These are phyloP conservation scores for Pachyuromys duprasi DNA, from an alignment of 2,797 vertebrate genomes.

Conservation along the genomic window DNA sequence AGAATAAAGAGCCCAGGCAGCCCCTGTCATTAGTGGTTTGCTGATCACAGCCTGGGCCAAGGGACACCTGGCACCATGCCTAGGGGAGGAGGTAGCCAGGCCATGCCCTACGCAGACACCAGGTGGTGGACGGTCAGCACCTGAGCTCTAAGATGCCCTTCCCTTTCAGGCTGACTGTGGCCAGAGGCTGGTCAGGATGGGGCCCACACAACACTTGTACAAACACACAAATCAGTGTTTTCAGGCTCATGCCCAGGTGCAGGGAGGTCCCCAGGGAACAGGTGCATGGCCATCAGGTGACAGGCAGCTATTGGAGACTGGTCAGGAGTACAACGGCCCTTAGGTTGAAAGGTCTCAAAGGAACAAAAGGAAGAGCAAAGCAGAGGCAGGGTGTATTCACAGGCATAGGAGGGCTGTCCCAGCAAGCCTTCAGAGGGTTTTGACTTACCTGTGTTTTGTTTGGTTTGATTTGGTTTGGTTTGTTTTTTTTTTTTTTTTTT, in stretches of 20 bases:
- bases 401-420: neutral
- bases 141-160: neutral
- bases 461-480: neutral
- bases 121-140: neutral
- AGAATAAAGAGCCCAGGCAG: neutral
- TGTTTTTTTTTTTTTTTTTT: neutral
- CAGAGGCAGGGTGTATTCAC: neutral
- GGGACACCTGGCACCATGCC: neutral
- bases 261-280: neutral
- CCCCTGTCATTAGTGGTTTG: constrained; percentile 69
- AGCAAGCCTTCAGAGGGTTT: neutral
- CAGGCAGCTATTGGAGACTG: neutral
- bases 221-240: neutral
- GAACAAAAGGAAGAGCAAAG: neutral
- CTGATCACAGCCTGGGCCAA: neutral
- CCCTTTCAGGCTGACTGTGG: too few species aligned
- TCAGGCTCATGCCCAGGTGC: neutral
- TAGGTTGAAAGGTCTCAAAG: neutral
- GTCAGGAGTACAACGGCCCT: neutral
- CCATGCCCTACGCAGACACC: neutral
- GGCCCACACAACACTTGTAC: too few species aligned
- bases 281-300: neutral
- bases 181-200: neutral
- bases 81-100: neutral
- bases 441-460: neutral